These are phyloP conservation scores for Barbus barbus DNA, from an alignment of 2,113 vertebrate species.

Conservation along the genomic window DNA sequence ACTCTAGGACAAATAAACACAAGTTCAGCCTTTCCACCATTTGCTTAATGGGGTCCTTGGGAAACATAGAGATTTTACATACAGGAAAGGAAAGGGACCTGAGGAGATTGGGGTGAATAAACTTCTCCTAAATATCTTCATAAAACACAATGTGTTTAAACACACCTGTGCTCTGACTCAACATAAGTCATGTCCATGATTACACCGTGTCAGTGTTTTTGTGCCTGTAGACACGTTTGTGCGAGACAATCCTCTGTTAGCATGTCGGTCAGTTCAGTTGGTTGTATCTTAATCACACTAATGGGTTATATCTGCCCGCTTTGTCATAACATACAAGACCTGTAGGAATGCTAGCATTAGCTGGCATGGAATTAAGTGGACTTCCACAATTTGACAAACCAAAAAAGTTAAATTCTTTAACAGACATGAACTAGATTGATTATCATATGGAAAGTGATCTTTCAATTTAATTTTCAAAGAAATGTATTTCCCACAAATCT, in stretches of 20 bases:
- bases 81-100: neutral
- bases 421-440: neutral
- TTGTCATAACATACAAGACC: conserved; percentile 8
- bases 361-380: no score
- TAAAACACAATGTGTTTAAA: conserved; percentile 24
- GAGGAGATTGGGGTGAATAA: neutral
- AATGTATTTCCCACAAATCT: neutral
- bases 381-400: no score
- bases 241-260: neutral
- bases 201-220: conserved; percentile 29
- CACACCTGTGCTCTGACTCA: conserved; percentile 52
- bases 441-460: neutral
- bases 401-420: neutral
- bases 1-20: conserved; percentile 31
- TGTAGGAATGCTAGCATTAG: neutral
- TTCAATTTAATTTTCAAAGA: neutral
- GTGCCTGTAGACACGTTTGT: conserved; percentile 26
- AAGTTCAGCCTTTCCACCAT: conserved; percentile 5
- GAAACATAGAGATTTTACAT: conserved; percentile 36
- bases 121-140: neutral
- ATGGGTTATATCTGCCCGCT: conserved; percentile 24
- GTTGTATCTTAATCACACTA: conserved; percentile 13
- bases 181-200: neutral
- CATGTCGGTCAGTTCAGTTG: neutral
- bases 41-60: conserved; percentile 48